phyloP scores from a whole-genome alignment of 1,140 invertebrate species.

The Zaprionus kolodkinae region DNA sequence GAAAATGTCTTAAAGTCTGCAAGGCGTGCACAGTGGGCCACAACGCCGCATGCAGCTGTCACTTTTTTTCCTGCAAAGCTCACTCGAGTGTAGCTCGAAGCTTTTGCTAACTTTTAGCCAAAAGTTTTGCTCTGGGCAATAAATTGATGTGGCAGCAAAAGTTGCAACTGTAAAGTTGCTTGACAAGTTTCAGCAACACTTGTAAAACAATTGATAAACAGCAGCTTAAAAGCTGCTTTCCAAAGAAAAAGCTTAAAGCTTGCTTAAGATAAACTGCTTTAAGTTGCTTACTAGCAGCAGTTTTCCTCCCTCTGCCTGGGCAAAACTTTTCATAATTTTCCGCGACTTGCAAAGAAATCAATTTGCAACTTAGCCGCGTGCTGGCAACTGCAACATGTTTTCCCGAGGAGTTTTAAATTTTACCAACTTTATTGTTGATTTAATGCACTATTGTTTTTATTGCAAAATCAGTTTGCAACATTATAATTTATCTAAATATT shows the following conservation, averaged over 20 bases:
- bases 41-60: not conserved
- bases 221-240: not conserved
- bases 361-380: slow-evolving; percentile 59
- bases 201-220: not conserved
- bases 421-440: not conserved
- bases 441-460: not conserved
- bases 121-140: not conserved
- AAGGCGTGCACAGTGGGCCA: slow-evolving; percentile 2
- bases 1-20: slow-evolving; percentile 1
- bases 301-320: not conserved
- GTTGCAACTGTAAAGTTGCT: not conserved
- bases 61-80: not conserved
- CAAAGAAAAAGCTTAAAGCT: not conserved
- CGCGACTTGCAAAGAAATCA: slow-evolving; percentile 40
- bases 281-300: not conserved
- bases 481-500: slow-evolving; percentile 3
- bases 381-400: slow-evolving; percentile 39
- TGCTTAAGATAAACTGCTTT: not conserved
- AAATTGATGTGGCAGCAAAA: slow-evolving; percentile 13
- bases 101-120: not conserved
- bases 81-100: not conserved
- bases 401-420: not conserved
- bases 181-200: not conserved
- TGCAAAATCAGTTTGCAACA: not conserved
- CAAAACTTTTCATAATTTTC: slow-evolving; percentile 47